Evolutionary conservation across 2,888 invertebrate genomes (phyloP).

Genomic region (Chrysopilus asiliformis): DNA sequence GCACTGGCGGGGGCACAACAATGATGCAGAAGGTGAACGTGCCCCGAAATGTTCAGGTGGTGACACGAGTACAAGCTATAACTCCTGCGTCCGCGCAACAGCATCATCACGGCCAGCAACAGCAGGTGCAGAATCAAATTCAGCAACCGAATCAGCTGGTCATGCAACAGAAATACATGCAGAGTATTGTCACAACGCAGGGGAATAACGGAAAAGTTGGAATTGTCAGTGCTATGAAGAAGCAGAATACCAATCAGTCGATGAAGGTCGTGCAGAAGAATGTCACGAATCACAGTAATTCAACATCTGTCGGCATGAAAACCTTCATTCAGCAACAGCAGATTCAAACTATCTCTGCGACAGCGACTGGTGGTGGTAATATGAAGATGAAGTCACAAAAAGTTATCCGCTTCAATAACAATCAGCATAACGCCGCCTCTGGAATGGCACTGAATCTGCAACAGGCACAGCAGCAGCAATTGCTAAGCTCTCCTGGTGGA

Average conservation of each 20-base stretch:
- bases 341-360: conserved; percentile 16
- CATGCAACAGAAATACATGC: conserved; percentile 22
- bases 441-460: conserved; percentile 3
- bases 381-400: conserved; percentile 20
- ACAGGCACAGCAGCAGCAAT: conserved; percentile 16
- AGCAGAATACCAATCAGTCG: conserved; percentile 16
- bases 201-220: conserved; percentile 9
- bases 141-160: conserved; percentile 14
- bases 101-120: conserved; percentile 15
- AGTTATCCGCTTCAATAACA: conserved; percentile 24
- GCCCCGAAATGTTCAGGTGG: conserved; percentile 27
- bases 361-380: conserved; percentile 17
- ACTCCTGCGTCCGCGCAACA: conserved; percentile 8
- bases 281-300: conserved; percentile 13
- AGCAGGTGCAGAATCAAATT: conserved; percentile 15
- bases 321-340: background rate
- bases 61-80: conserved; percentile 27
- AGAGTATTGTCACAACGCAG: conserved; percentile 10
- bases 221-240: conserved; percentile 25
- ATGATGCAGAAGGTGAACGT: conserved; percentile 20
- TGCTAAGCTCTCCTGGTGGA: conserved; percentile 14
- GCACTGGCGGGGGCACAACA: background rate
- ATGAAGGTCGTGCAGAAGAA: conserved; percentile 21
- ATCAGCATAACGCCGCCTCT: background rate
- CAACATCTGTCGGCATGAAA: background rate